These are phyloP conservation scores for Cynoglossus semilaevis DNA, from an alignment of 2,113 vertebrate species.

Conservation along the genomic window DNA sequence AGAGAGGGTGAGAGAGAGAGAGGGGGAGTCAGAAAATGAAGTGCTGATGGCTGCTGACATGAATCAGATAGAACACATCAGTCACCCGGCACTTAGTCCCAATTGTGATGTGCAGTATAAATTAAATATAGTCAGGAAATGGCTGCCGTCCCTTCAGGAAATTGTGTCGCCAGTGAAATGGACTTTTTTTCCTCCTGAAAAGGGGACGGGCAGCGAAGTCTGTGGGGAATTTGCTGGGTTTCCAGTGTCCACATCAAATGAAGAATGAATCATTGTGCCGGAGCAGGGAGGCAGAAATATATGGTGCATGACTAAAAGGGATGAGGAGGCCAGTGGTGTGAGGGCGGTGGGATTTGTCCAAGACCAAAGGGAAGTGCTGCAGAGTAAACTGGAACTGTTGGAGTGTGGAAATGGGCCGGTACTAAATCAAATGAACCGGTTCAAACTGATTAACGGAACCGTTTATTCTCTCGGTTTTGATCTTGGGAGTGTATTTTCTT, in stretches of 20 bases:
- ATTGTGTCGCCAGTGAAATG: background rate
- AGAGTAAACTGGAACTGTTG: slow-evolving; percentile 28
- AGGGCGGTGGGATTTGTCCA: slow-evolving; percentile 6
- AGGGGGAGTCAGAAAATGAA: slow-evolving; percentile 25
- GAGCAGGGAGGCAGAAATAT: slow-evolving; percentile 33
- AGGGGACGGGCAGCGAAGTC: slow-evolving; percentile 36
- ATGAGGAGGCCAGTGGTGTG: slow-evolving; percentile 30
- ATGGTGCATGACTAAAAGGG: slow-evolving; percentile 48
- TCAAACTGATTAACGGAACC: background rate
- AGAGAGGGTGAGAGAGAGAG: background rate
- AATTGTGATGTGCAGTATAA: slow-evolving; percentile 33
- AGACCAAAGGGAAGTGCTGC: slow-evolving; percentile 23
- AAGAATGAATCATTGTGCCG: slow-evolving; percentile 55
- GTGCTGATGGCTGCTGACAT: slow-evolving; percentile 31
- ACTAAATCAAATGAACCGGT: background rate
- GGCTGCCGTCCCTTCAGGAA: slow-evolving; percentile 17
- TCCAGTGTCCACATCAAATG: slow-evolving; percentile 55
- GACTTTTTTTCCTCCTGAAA: slow-evolving; percentile 27
- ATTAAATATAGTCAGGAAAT: slow-evolving; percentile 42
- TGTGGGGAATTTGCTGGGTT: slow-evolving; percentile 41
- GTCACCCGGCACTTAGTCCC: slow-evolving; percentile 37
- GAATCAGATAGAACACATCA: slow-evolving; percentile 32
- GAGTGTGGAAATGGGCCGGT: slow-evolving; percentile 9
- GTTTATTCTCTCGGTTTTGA: too few relatives aligned
- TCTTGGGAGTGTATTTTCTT: background rate